Conservation (phyloP, 2,113 vertebrate species). For the Mormyrus lacerda region DNA sequence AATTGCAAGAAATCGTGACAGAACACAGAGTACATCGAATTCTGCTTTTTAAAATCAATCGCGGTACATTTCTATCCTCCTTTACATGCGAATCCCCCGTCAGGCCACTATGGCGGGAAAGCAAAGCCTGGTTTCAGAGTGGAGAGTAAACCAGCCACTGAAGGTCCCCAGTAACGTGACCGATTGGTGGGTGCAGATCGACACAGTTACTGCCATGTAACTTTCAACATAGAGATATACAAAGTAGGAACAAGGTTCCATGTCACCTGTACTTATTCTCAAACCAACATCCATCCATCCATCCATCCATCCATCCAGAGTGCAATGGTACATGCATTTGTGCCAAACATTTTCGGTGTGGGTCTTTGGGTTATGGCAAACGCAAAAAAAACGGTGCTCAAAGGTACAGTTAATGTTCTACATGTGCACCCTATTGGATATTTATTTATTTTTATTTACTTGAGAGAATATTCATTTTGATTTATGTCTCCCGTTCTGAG, state of each 20-base stretch:
- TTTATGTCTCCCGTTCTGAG: not conserved
- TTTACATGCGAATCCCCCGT: not conserved
- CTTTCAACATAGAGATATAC: not conserved
- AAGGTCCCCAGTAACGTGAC: not conserved
- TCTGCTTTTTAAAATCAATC: not conserved
- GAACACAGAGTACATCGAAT: not conserved
- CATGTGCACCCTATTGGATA: too few species aligned
- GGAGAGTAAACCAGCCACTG: not conserved
- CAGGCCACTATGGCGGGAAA: not conserved
- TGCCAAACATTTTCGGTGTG: too few species aligned
- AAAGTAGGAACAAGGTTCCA: not conserved
- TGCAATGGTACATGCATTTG: too few species aligned
- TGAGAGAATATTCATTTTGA: too few species aligned
- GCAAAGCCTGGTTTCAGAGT: not conserved
- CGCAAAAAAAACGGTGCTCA: too few species aligned
- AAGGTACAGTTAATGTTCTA: too few species aligned
- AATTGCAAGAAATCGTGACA: not conserved
- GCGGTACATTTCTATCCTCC: not conserved
- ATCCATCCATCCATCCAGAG: not conserved
- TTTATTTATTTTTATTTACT: too few species aligned
- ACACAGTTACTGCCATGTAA: not conserved
- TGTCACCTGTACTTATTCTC: not conserved
- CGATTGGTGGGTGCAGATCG: not conserved
- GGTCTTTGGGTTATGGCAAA: too few species aligned
- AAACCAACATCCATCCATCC: not conserved